Percentiles rank a stretch among this genome's conserved stretches.
Conservation (phyloP, 2,113 vertebrate species). For the Oxyura jamaicensis region DNA sequence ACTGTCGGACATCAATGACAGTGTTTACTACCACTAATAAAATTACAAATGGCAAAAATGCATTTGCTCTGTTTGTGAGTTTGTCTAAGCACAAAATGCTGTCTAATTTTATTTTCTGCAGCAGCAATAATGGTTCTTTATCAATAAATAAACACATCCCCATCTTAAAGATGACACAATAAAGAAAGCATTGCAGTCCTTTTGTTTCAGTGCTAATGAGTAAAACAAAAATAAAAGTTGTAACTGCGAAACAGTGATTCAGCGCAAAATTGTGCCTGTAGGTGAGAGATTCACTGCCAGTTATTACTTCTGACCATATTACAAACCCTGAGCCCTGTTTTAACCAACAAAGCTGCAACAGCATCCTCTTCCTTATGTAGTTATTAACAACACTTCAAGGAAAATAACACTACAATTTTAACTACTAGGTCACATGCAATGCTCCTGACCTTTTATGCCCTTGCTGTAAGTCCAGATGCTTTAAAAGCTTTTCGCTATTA, state of each 20-base stretch:
- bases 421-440: background rate
- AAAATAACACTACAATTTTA: background rate
- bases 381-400: background rate
- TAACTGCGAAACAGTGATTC: background rate
- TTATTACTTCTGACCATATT: background rate
- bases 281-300: rapidly evolving
- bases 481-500: background rate
- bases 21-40: background rate
- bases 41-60: background rate
- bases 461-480: background rate
- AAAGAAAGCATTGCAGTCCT: background rate
- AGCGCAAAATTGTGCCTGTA: background rate
- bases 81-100: background rate
- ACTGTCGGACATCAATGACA: background rate
- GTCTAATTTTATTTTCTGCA: background rate
- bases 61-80: background rate
- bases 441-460: background rate
- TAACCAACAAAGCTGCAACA: background rate
- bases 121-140: background rate
- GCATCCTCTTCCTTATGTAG: background rate
- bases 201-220: background rate
- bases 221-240: background rate
- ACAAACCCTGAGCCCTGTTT: background rate
- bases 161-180: background rate
- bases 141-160: background rate